Percentiles rank a stretch among this genome's conserved stretches.
phyloP scores from a whole-genome alignment of 2,797 vertebrate genomes.

The Enoplosus armatus region DNA sequence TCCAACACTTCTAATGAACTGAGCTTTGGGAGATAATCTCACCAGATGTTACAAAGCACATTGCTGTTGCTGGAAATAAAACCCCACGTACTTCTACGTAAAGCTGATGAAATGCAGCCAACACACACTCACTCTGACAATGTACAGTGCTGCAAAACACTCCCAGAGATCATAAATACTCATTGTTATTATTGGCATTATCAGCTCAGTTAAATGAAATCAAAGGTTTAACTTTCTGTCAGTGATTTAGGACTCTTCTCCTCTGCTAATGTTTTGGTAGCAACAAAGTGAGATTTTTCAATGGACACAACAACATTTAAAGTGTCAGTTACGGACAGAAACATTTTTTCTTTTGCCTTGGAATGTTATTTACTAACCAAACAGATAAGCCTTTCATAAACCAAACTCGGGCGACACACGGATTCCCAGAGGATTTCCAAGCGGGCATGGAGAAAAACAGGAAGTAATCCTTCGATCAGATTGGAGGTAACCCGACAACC shows the following conservation, averaged over 20 bases:
- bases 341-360: conserved; percentile 42
- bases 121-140: conserved; percentile 42
- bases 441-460: conserved; percentile 69
- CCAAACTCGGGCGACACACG: conserved; percentile 60
- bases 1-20: conserved; percentile 61
- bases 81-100: conserved; percentile 52
- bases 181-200: conserved; percentile 36
- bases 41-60: conserved; percentile 66
- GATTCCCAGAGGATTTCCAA: conserved; percentile 63
- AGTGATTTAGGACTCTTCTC: conserved; percentile 6
- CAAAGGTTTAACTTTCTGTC: conserved; percentile 31
- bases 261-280: conserved; percentile 3
- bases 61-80: conserved; percentile 56
- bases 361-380: conserved; percentile 83
- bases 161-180: conserved; percentile 31
- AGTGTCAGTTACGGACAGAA: conserved; percentile 23
- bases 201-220: conserved; percentile 23
- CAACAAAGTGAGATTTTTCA: conserved; percentile 13
- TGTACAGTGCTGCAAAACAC: conserved; percentile 40
- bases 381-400: conserved; percentile 77
- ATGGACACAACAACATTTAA: background rate
- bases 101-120: conserved; percentile 49
- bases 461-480: conserved; percentile 71
- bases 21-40: conserved; percentile 62
- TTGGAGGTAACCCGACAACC: conserved; percentile 53